These are phyloP conservation scores for Drosophila oshimai DNA, from an alignment of 1,140 invertebrate genomes.

Conservation along the genomic window DNA sequence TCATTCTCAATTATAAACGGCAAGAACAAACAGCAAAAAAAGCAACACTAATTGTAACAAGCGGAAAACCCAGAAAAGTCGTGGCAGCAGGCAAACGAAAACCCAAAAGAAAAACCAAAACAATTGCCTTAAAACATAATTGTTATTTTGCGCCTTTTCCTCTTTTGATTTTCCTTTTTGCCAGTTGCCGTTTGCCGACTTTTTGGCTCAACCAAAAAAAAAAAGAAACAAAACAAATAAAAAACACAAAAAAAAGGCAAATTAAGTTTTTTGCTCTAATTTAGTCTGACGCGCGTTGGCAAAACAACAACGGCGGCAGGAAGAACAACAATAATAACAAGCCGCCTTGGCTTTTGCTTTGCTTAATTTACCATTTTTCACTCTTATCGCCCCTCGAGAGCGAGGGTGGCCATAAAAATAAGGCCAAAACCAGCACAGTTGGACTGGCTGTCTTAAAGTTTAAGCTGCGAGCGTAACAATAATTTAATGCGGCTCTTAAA, in stretches of 20 bases:
- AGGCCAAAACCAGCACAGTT: slow-evolving; percentile 39
- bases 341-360: slow-evolving; percentile 61
- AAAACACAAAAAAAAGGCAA: slow-evolving; percentile 50
- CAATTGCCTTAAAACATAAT: slow-evolving; percentile 81
- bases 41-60: slow-evolving; percentile 51
- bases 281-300: slow-evolving; percentile 69
- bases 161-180: slow-evolving; percentile 62
- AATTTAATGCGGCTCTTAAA: slow-evolving; percentile 80
- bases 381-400: slow-evolving; percentile 68
- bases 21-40: slow-evolving; percentile 44
- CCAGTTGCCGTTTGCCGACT: slow-evolving; percentile 42
- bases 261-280: slow-evolving; percentile 81
- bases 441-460: slow-evolving; percentile 69
- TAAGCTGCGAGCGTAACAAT: slow-evolving; percentile 79
- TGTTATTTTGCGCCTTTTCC: slow-evolving; percentile 75
- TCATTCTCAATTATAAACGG: slow-evolving; percentile 78
- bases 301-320: slow-evolving; percentile 16
- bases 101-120: slow-evolving; percentile 67
- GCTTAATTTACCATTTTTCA: slow-evolving; percentile 81
- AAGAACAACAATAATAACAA: slow-evolving; percentile 53
- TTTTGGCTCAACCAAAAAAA: slow-evolving; percentile 57
- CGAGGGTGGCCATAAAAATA: slow-evolving; percentile 67
- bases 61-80: slow-evolving; percentile 17
- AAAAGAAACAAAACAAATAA: background rate
- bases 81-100: slow-evolving; percentile 1